Evolutionary conservation across 2,113 vertebrate species (phyloP).

Genomic region (Galeopterus variegatus): DNA sequence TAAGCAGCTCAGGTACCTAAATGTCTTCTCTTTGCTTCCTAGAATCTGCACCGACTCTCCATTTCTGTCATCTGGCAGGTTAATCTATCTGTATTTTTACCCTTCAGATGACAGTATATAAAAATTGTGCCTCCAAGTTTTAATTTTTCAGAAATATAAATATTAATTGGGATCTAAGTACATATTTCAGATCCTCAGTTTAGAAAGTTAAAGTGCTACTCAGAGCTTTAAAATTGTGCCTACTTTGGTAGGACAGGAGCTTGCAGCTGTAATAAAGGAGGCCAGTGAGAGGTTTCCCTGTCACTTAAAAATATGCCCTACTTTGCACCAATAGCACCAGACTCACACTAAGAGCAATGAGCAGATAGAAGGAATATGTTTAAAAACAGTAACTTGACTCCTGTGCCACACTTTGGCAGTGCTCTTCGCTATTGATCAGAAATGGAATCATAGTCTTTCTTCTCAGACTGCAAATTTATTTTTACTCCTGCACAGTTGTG

Average conservation of each 20-base stretch:
- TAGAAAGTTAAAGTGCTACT: background rate
- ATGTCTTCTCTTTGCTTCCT: background rate
- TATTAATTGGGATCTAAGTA: slow-evolving; percentile 39
- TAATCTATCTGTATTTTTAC: slow-evolving; percentile 68
- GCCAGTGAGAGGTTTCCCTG: background rate
- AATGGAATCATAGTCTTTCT: background rate
- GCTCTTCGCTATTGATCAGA: background rate
- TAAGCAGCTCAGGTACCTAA: background rate
- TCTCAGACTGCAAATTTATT: background rate
- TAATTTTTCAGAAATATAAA: slow-evolving; percentile 67
- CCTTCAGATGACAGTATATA: slow-evolving; percentile 59
- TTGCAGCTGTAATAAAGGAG: fast-evolving
- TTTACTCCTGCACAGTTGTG: background rate
- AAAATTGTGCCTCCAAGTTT: background rate
- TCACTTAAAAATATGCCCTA: background rate
- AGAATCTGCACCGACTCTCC: background rate
- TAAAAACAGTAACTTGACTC: background rate
- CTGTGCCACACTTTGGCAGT: background rate
- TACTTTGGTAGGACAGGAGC: background rate
- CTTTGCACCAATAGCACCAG: background rate
- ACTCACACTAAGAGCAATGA: background rate
- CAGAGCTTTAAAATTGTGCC: background rate
- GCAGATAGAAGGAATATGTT: background rate
- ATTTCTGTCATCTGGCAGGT: background rate
- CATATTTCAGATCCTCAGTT: background rate